Base-by-base conservation (phyloP, 1,140 invertebrate genomes). In the Trachymyrmex septentrionalis region DNA sequence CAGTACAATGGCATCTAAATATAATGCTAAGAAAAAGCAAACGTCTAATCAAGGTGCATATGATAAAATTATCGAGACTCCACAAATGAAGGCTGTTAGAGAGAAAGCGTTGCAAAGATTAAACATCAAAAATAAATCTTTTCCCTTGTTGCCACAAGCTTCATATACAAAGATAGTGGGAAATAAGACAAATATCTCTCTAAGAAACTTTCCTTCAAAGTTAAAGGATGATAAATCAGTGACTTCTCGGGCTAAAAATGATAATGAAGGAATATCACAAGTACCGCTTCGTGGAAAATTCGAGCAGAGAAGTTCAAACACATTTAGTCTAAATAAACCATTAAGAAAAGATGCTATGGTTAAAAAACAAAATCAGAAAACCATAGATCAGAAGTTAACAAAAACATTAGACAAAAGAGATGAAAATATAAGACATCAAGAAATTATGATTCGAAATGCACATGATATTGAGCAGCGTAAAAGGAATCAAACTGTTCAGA, bases 1-100 rank as follows among this genome's bases (percentile, higher is more conserved):
- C 50, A 78, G 55, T 80, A 27, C n/a, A 59, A 63, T 59, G 7
- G 24, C 12, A 71, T n/a, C 19, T 48, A 67, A 61, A 19, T 55
- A 21, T 10, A 19, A 59, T 77, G 9, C 34, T 88, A 44, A 57
- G 48, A 44, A 80, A 66, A 4, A 84, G 9, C 63, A 59, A 63
- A 55, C 48, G 10, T 9, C 10, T 10, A 14, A 4, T 27, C 48
- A 53, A 30, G 57, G 30, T 16, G 3, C 7, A 34, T 3, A 2
- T 63, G 10, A 48, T 44, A 77, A 64, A 77, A 16, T 64, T 16
- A 61, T 53, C 2, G 87, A 90, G 0, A 94, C 93, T 1, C 91
- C 93, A 0, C 93, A 93, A 61, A 93, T 93, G 91, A 84, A 61
- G 67, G 61, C 38, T 9, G 30, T 93, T 57, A 67, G 88, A 71